These are phyloP conservation scores for Catharus bicknelli DNA, from an alignment of 2,113 vertebrate species.

Conservation along the genomic window DNA sequence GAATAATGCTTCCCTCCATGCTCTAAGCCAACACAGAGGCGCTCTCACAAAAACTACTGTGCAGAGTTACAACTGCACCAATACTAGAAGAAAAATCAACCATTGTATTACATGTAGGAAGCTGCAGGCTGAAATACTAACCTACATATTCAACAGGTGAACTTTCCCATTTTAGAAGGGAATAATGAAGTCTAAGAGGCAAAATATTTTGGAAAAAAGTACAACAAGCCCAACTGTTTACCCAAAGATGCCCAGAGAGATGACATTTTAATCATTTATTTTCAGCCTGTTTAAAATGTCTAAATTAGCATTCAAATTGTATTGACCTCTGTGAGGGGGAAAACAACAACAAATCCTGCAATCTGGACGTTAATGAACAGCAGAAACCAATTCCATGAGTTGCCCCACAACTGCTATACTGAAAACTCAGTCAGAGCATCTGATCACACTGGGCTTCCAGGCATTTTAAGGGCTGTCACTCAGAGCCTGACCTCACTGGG, in stretches of 20 bases:
- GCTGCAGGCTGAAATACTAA: not conserved
- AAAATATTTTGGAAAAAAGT: not conserved
- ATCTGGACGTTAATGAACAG: not conserved
- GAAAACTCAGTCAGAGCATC: not conserved
- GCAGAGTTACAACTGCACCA: not conserved
- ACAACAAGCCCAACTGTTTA: not conserved
- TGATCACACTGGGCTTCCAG: not conserved
- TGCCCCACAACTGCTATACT: fast-evolving
- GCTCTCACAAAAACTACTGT: not conserved
- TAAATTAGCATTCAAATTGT: not conserved
- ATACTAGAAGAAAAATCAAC: not conserved
- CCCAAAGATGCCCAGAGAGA: not conserved
- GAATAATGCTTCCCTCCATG: not conserved
- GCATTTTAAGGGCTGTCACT: not conserved
- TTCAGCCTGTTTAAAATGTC: slow-evolving; percentile 2
- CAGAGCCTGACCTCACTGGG: fast-evolving
- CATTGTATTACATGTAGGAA: not conserved
- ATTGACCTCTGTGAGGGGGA: not conserved
- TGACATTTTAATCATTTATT: not conserved
- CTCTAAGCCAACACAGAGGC: not conserved
- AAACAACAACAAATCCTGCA: not conserved
- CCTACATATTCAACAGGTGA: not conserved
- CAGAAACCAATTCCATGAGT: not conserved
- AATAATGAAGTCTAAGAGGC: not conserved
- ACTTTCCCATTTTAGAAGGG: not conserved